A percentile compares a stretch with the other conserved stretches of the same genome.
These are phyloP conservation scores for Brachionus sp. DNA, from an alignment of 1,140 invertebrate genomes.

Conservation along the genomic window DNA sequence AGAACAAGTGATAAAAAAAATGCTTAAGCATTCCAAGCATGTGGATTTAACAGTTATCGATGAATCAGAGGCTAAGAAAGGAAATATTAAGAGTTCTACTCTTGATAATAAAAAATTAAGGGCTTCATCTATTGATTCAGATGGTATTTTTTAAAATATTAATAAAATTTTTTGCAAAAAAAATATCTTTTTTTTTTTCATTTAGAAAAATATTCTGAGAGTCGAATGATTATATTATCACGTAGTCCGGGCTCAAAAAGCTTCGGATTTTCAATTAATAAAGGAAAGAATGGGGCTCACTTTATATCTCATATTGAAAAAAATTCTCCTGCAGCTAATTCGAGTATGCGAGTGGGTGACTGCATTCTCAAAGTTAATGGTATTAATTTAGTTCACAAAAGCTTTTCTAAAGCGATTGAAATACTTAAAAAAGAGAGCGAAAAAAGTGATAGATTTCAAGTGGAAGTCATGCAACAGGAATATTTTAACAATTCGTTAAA, in stretches of 20 bases:
- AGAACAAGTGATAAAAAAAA: constrained; percentile 15
- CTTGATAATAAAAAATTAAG: constrained; percentile 10
- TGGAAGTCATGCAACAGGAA: background rate
- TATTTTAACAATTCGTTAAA: background rate
- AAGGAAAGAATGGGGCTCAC: constrained; percentile 7
- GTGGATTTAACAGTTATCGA: constrained; percentile 16
- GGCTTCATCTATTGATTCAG: background rate
- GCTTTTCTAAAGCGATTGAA: constrained; percentile 33
- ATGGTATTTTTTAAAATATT: background rate
- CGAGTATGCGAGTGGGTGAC: constrained; percentile 10
- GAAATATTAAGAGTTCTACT: background rate
- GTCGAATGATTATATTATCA: constrained; percentile 24
- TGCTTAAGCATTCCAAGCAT: constrained; percentile 24
- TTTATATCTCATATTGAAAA: constrained; percentile 24
- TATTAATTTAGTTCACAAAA: constrained; percentile 34
- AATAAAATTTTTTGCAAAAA: background rate
- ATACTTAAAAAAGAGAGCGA: constrained; percentile 31
- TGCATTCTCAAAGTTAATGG: constrained; percentile 33
- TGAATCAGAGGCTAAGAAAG: background rate
- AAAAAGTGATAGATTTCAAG: background rate
- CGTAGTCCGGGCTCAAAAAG: constrained; percentile 4
- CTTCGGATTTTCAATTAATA: constrained; percentile 12
- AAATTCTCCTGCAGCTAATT: constrained; percentile 20
- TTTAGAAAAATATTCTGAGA: background rate
- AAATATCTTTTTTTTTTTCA: background rate